Evolutionary conservation across 2,888 invertebrate species (phyloP).

Genomic region (Plebejus anna): DNA sequence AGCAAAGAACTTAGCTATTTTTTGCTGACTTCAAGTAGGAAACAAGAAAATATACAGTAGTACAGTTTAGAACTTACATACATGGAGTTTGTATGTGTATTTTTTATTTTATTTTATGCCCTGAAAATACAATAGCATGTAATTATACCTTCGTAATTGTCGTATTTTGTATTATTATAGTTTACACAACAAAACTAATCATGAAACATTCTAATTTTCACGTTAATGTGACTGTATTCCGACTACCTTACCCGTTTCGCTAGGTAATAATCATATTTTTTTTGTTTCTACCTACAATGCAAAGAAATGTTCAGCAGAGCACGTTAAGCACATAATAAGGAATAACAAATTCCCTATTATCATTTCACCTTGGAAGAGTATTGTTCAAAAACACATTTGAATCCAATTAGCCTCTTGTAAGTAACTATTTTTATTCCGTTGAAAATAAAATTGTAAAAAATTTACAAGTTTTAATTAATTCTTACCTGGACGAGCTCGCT

Average conservation of each 20-base stretch:
- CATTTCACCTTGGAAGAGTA: not conserved
- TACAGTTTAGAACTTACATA: not conserved
- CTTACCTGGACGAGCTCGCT: slow-evolving; percentile 12
- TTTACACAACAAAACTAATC: too few species aligned
- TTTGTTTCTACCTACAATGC: not conserved
- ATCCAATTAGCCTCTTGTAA: not conserved
- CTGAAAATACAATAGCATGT: not conserved
- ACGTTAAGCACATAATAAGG: not conserved
- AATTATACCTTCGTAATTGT: not conserved
- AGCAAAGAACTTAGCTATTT: not conserved
- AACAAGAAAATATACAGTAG: not conserved
- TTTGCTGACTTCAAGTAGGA: not conserved
- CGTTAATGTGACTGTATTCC: too few species aligned
- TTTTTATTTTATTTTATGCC: not conserved
- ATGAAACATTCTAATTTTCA: too few species aligned
- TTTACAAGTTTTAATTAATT: slow-evolving; percentile 26
- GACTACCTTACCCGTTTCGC: too few species aligned
- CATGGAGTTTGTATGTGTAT: not conserved
- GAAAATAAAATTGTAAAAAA: slow-evolving; percentile 2
- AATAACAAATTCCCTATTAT: not conserved
- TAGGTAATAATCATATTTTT: too few species aligned
- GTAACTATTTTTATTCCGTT: slow-evolving; percentile 10
- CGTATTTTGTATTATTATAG: too few species aligned
- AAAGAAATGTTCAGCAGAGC: not conserved
- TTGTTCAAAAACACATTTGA: not conserved